Evolutionary conservation across 2,113 vertebrate species (phyloP), one percentile per base, ranked within the genome.

Genomic region (Elephantulus edwardii): DNA sequence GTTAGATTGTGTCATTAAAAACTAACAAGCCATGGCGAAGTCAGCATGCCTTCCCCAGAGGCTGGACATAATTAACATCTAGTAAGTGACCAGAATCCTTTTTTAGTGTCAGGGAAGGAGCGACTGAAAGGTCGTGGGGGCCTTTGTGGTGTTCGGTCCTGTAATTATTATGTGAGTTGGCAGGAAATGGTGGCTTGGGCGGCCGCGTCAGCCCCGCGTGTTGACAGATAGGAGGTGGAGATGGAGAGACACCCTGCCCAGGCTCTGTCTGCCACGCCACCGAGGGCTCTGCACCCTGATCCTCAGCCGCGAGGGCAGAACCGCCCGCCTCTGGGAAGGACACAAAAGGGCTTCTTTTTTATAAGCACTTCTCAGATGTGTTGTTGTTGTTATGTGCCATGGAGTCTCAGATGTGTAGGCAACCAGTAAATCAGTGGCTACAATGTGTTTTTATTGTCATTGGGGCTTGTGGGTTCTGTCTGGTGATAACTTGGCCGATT

Each of bases 211-310:
- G 80, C 62, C 72, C 38, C 19, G 64, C 64, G 26, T 8, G 44
- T 42, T 70, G 82, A 46, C 62, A 72, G 87, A 60, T 28, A 46
- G 87, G 88, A 88, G 89, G 66, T 58, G 42, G 77, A n/a, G 20
- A 8, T 56, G 1, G 8, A 68, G 84, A 38, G 58, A 2, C 72
- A 13, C 58, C 42, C 28, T 42, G 24, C 54, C 20, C 3, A 1
- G 35, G 6, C 30, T 9, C 28, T 75, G 54, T 9, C 28, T 75
- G 54, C n/a, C 20, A 1, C 54, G 9, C 11, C 6, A 22, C 30
- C 33, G 30, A 4, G 1, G 0, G 14, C 19, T 9, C 54, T 12
- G 62, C 35, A 30, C 24, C 46, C 33, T 24, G 12, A 1, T 50
- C 33, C 86, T 56, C 6, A 5, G 74, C 66, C 19, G 38, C 54